Percentiles rank a stretch among this genome's conserved stretches.
phyloP scores from a whole-genome alignment of 2,113 vertebrate genomes.

The Oryctolagus cuniculus region DNA sequence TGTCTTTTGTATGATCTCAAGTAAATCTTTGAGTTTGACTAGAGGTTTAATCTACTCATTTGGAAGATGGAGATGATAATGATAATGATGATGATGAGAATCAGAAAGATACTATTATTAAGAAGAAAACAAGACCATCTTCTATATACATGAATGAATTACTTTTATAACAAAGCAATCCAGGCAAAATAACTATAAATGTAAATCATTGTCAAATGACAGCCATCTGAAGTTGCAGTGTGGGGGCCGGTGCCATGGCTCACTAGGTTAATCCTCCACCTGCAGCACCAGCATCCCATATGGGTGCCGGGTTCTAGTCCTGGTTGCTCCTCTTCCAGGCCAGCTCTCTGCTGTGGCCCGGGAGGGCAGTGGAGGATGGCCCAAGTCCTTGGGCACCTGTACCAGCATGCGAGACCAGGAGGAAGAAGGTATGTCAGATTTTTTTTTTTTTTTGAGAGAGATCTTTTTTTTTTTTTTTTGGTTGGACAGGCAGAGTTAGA shows the following conservation, averaged over 20 bases:
- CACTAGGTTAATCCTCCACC: background rate
- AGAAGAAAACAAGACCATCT: background rate
- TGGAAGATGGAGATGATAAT: background rate
- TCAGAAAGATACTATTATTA: background rate
- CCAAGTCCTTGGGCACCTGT: too few relatives aligned
- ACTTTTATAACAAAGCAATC: background rate
- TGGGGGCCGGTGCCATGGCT: background rate
- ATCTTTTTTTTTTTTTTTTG: too few relatives aligned
- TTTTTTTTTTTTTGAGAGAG: too few relatives aligned
- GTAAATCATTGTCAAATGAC: background rate
- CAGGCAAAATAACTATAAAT: background rate
- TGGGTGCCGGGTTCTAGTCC: too few relatives aligned
- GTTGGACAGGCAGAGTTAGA: too few relatives aligned
- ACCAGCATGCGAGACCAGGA: too few relatives aligned
- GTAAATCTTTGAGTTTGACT: background rate
- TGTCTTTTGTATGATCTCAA: background rate
- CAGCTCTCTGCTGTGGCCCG: too few relatives aligned
- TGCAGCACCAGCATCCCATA: too few relatives aligned
- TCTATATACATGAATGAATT: background rate
- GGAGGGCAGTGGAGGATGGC: too few relatives aligned
- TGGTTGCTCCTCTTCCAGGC: too few relatives aligned
- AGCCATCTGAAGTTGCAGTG: background rate
- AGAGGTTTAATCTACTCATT: background rate
- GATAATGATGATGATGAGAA: background rate
- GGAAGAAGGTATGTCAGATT: background rate